These are phyloP conservation scores for Polypedilum vanderplanki DNA, from an alignment of 1,140 invertebrate genomes.

Conservation along the genomic window DNA sequence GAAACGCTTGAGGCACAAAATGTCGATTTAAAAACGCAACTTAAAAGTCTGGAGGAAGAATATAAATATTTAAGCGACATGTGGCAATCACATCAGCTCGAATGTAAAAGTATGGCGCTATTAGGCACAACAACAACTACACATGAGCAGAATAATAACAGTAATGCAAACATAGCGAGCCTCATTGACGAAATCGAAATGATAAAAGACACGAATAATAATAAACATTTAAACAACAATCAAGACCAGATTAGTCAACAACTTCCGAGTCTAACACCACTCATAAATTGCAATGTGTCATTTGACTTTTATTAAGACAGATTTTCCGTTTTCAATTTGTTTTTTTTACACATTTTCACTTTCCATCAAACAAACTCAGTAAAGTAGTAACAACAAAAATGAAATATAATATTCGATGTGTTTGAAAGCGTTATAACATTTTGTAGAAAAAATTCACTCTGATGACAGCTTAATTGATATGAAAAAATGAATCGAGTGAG, in stretches of 20 bases:
- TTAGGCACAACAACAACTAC: background rate
- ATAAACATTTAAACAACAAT: constrained; percentile 22
- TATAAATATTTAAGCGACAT: constrained; percentile 56
- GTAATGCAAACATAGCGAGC: background rate
- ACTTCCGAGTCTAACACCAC: constrained; percentile 11
- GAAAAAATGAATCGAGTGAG: background rate
- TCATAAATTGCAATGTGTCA: constrained; percentile 25
- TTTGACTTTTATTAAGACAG: background rate
- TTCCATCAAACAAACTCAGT: background rate
- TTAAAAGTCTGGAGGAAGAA: constrained; percentile 59
- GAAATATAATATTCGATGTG: background rate
- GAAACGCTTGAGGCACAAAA: constrained; percentile 82
- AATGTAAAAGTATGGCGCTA: background rate
- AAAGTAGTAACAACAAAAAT: background rate
- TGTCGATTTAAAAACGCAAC: constrained; percentile 72
- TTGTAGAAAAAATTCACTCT: constrained; percentile 4
- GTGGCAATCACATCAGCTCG: constrained; percentile 47
- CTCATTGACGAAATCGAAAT: background rate
- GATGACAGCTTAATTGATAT: constrained; percentile 18
- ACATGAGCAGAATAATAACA: background rate
- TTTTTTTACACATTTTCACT: background rate
- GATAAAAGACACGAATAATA: constrained; percentile 25
- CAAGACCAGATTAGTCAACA: background rate
- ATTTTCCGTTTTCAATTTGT: background rate
- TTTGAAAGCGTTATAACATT: constrained; percentile 11